Percentiles rank a stretch among this genome's conserved stretches.
These are phyloP conservation scores for Spodoptera picta DNA, from an alignment of 2,888 invertebrate species.

Conservation along the genomic window DNA sequence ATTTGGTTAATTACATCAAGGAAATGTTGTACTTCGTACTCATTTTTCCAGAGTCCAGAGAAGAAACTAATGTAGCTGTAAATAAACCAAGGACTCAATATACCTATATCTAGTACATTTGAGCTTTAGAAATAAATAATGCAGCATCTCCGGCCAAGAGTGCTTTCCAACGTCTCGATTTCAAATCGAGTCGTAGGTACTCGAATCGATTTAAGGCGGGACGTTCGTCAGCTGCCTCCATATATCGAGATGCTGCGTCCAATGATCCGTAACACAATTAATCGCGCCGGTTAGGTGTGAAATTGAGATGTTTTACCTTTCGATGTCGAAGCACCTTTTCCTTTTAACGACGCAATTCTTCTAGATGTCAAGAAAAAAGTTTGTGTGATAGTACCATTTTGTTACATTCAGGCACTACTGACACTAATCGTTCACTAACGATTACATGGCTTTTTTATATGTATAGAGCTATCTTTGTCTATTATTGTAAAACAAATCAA, in stretches of 20 bases:
- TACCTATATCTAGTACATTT: conserved; percentile 11
- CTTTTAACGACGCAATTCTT: conserved; percentile 32
- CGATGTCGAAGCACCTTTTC: conserved; percentile 19
- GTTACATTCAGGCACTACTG: too few species aligned
- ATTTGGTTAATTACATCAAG: conserved; percentile 38
- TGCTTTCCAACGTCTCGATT: conserved; percentile 48
- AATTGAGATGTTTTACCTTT: conserved; percentile 42
- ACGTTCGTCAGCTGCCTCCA: conserved; percentile 25
- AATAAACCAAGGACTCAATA: conserved; percentile 13
- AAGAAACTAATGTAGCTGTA: conserved; percentile 11
- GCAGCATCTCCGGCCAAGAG: conserved; percentile 36
- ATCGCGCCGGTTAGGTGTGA: conserved; percentile 36
- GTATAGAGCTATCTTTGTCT: too few species aligned
- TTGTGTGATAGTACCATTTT: background rate
- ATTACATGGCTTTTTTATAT: too few species aligned
- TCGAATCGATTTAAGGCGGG: conserved; percentile 46
- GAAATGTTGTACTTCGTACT: conserved; percentile 4
- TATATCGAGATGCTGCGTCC: conserved; percentile 41
- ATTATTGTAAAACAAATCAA: too few species aligned
- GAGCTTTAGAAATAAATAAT: conserved; percentile 43
- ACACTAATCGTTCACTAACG: too few species aligned
- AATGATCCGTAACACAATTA: conserved; percentile 48
- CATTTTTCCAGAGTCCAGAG: conserved; percentile 22
- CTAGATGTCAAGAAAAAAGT: conserved; percentile 9
- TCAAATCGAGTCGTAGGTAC: conserved; percentile 22